phyloP scores from a whole-genome alignment of 64 coral and sea anemone genomes.

The Montipora cactus region DNA sequence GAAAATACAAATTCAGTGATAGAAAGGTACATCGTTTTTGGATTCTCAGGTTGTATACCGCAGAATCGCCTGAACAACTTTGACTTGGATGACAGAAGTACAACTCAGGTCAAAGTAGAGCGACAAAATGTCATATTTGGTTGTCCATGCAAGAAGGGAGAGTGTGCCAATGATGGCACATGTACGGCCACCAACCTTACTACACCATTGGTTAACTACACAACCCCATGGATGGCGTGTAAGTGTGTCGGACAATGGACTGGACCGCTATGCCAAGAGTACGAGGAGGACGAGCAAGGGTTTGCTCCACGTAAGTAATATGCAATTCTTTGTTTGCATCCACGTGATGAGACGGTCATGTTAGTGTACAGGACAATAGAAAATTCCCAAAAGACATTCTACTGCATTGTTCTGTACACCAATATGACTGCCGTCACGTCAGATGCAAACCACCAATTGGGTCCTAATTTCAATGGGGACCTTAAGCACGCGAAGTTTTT shows the following conservation, averaged over 20 bases:
- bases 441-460: no score
- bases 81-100: conserved; percentile 19
- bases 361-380: no score
- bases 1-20: background rate
- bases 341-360: no score
- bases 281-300: background rate
- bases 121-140: conserved; percentile 50
- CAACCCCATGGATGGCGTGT: conserved; percentile 12
- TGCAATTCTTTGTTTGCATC: background rate
- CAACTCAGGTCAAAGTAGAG: conserved; percentile 1
- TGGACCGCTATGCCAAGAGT: conserved; percentile 11
- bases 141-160: conserved; percentile 53
- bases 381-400: no score
- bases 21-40: background rate
- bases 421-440: no score
- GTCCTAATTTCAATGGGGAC: no score
- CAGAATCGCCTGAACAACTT: conserved; percentile 52
- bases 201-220: conserved; percentile 4
- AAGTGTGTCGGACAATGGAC: conserved; percentile 24
- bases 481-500: no score
- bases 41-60: conserved; percentile 43
- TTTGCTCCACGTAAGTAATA: conserved; percentile 22
- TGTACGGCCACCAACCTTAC: conserved; percentile 32
- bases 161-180: conserved; percentile 59
- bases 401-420: no score